A percentile compares a stretch with the other conserved stretches of the same genome.
Evolutionary conservation across 2,797 vertebrate genomes (phyloP).

Genomic region (Rhadinocentrus ornatus): DNA sequence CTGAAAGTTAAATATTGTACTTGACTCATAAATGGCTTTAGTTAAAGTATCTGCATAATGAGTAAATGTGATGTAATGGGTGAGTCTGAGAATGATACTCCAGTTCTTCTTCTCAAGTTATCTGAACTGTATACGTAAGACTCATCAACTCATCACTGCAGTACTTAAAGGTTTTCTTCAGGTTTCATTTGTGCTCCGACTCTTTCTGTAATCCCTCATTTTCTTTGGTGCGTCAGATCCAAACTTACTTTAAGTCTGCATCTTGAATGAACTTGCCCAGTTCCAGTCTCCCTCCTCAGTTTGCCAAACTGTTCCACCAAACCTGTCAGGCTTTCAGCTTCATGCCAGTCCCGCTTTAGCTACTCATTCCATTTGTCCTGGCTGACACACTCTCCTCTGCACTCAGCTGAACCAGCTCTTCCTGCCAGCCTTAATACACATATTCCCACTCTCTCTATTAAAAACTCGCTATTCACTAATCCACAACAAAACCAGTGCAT

Average conservation of each 20-base stretch:
- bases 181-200: not conserved
- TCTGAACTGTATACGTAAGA: not conserved
- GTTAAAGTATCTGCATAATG: not conserved
- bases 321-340: conserved; percentile 6
- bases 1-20: not conserved
- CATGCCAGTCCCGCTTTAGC: not conserved
- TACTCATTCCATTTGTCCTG: not conserved
- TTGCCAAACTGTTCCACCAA: conserved; percentile 6
- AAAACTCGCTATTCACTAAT: not conserved
- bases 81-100: not conserved
- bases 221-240: not conserved
- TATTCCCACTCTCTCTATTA: not conserved
- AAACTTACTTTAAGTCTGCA: not conserved
- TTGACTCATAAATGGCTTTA: not conserved
- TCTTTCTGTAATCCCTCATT: not conserved
- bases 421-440: not conserved
- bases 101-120: not conserved
- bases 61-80: not conserved
- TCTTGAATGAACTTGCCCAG: not conserved
- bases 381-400: not conserved
- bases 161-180: not conserved
- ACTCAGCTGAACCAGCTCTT: not conserved
- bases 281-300: not conserved
- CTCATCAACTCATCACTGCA: not conserved
- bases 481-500: not conserved